Evolutionary conservation across 2,113 vertebrate species (phyloP).

Genomic region (Trematomus loennbergii): DNA sequence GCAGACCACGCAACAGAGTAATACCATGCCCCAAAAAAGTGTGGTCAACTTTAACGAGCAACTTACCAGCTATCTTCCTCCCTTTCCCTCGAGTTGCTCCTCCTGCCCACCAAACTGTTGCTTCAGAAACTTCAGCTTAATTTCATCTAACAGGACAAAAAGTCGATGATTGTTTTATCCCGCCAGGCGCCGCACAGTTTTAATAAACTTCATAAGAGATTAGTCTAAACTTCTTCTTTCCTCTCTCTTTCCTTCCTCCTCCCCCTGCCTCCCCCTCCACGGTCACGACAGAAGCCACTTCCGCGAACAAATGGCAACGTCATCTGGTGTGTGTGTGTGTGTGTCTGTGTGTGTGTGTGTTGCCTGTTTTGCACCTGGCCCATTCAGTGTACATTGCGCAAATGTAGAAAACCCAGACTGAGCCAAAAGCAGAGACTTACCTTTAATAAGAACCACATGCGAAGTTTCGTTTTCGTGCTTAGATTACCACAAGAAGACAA

Average conservation of each 20-base stretch:
- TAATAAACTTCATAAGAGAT: conserved; percentile 53
- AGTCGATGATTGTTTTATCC: conserved; percentile 3
- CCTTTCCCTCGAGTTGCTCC: conserved; percentile 50
- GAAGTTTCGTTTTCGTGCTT: neutral
- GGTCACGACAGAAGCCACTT: conserved; percentile 80
- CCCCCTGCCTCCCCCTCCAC: conserved; percentile 47
- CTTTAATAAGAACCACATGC: neutral
- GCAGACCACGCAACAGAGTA: conserved; percentile 4
- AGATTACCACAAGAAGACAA: neutral
- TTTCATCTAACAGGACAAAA: conserved; percentile 34
- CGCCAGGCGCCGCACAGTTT: conserved; percentile 7
- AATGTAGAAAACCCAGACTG: conserved; percentile 36
- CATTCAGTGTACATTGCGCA: conserved; percentile 44
- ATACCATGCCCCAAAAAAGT: conserved; percentile 55
- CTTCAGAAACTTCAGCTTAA: conserved; percentile 36
- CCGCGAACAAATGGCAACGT: conserved; percentile 81
- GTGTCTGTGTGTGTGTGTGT: conserved; percentile 7
- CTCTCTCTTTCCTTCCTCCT: conserved; percentile 66
- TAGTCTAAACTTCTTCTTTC: conserved; percentile 68
- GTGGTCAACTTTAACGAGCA: conserved; percentile 72
- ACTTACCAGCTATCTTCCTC: conserved; percentile 81
- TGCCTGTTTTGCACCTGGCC: conserved; percentile 70
- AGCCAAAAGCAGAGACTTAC: neutral
- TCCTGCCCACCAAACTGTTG: conserved; percentile 48
- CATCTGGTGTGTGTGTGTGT: conserved; percentile 59